phyloP scores from a whole-genome alignment of 2,113 vertebrate genomes.

The Acanthisitta chloris region DNA sequence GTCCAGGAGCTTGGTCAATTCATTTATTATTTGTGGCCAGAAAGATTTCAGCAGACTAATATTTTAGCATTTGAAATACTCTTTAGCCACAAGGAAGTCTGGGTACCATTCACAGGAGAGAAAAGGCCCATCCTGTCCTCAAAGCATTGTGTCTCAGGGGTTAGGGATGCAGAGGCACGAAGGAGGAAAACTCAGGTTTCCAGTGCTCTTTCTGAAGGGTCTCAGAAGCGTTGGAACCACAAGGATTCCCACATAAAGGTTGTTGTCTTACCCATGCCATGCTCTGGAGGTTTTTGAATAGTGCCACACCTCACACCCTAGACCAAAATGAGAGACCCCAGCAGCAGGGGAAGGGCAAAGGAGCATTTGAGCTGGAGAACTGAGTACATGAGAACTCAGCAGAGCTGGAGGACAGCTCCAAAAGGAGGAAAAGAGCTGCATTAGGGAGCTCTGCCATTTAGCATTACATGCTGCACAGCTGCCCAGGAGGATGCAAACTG shows the following conservation, averaged over 20 bases:
- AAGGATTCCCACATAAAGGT: neutral
- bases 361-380: neutral
- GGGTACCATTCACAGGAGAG: neutral
- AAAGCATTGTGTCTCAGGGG: neutral
- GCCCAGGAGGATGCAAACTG: neutral
- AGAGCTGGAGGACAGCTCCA: neutral
- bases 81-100: neutral
- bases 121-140: neutral
- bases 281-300: neutral
- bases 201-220: neutral
- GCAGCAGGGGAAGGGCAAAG: neutral
- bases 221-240: neutral
- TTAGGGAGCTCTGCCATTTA: neutral
- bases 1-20: neutral
- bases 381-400: neutral
- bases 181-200: neutral
- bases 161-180: too few species aligned
- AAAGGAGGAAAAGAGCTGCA: neutral
- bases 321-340: neutral
- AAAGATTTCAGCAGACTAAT: neutral
- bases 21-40: neutral
- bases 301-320: neutral
- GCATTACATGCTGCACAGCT: neutral
- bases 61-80: neutral
- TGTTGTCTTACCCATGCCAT: neutral